A percentile compares a stretch with the other conserved stretches of the same genome.
These are phyloP conservation scores for Peromyscus maniculatus DNA, from an alignment of 2,113 vertebrate species.

Conservation along the genomic window DNA sequence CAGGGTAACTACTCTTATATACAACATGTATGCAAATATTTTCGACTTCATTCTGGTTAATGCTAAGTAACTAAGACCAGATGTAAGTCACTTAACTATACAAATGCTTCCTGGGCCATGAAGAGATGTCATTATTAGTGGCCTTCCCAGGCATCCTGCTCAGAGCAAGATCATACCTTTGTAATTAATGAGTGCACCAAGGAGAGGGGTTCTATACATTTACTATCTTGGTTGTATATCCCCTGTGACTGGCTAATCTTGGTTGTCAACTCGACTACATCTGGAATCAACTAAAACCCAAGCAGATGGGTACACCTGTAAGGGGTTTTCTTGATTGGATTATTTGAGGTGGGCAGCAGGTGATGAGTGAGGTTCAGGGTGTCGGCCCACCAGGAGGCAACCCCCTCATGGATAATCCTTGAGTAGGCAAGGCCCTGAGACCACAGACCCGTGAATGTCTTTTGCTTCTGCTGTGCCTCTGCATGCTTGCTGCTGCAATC, in stretches of 20 bases:
- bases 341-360: neutral
- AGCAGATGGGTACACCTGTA: neutral
- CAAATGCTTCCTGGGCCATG: neutral
- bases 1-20: neutral
- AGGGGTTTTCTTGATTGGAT: neutral
- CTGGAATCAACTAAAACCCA: neutral
- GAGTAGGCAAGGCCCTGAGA: no score
- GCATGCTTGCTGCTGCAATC: no score
- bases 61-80: conserved; percentile 29
- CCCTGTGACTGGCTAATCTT: neutral
- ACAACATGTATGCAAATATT: neutral
- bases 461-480: no score
- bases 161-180: neutral
- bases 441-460: no score
- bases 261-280: neutral
- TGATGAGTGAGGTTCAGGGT: no score
- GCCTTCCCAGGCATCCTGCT: neutral
- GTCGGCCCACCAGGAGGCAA: no score
- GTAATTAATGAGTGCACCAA: neutral
- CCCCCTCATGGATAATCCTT: no score
- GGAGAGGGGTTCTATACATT: neutral
- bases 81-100: neutral
- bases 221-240: neutral
- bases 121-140: neutral
- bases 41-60: neutral